phyloP scores from a whole-genome alignment of 2,797 vertebrate genomes.

The Sebastes hopkinsi region DNA sequence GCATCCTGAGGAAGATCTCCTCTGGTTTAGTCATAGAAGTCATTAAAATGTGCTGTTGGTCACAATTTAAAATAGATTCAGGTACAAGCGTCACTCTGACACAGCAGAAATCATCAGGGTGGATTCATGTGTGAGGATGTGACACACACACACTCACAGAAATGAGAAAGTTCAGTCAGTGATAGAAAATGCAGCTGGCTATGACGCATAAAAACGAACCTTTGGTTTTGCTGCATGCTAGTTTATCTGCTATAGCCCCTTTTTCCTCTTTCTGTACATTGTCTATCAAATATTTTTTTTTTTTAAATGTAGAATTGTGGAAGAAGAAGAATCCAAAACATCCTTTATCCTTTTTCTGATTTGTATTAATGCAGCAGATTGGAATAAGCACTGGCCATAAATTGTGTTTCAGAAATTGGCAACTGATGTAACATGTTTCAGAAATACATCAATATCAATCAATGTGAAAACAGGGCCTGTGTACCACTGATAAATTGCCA shows the following conservation, averaged over 20 bases:
- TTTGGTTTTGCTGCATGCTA: background rate
- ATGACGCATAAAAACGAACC: background rate
- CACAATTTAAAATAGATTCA: conserved; percentile 62
- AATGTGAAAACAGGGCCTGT: background rate
- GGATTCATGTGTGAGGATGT: conserved; percentile 23
- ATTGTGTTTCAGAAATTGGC: conserved; percentile 19
- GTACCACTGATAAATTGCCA: background rate
- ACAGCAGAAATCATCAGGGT: conserved; percentile 53
- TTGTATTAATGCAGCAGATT: background rate
- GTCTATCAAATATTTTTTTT: background rate
- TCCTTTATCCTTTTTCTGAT: background rate
- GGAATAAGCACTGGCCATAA: background rate
- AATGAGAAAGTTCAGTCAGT: background rate
- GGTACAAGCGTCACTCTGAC: conserved; percentile 61
- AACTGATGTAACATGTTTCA: background rate
- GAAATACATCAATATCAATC: background rate
- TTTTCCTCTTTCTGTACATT: background rate
- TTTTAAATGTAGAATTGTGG: background rate
- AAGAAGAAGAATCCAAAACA: background rate
- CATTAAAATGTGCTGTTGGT: conserved; percentile 64
- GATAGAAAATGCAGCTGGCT: background rate
- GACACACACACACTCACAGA: conserved; percentile 1
- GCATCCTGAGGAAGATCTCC: conserved; percentile 42
- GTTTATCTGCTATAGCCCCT: background rate
- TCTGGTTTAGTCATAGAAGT: conserved; percentile 61